These are phyloP conservation scores for Meteorus colon DNA, from an alignment of 2,888 invertebrate genomes.

Conservation along the genomic window DNA sequence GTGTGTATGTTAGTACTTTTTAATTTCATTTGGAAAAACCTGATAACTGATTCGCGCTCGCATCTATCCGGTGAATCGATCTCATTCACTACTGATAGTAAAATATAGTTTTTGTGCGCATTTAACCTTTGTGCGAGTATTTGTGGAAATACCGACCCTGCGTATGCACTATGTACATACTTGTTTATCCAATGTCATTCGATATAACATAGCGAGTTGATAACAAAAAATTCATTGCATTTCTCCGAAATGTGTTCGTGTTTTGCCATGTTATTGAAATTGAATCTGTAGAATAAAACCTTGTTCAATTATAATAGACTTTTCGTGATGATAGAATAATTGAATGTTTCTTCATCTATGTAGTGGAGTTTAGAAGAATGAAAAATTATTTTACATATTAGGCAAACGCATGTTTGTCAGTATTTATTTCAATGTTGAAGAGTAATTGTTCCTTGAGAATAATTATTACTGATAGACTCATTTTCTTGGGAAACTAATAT, in stretches of 20 bases:
- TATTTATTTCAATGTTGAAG: neutral
- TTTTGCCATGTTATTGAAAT: neutral
- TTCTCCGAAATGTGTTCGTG: neutral
- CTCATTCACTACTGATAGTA: neutral
- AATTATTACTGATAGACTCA: conserved; percentile 34
- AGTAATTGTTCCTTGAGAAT: conserved; percentile 32
- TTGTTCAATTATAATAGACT: conserved; percentile 4
- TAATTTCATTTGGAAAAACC: conserved; percentile 44
- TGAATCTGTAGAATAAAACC: neutral
- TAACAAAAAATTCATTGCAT: conserved; percentile 4
- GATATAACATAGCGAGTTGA: conserved; percentile 5
- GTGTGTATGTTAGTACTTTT: conserved; percentile 38
- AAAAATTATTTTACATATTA: neutral
- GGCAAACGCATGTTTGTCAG: neutral
- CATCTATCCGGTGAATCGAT: conserved; percentile 10
- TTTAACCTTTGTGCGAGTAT: neutral
- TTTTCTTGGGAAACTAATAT: conserved; percentile 23
- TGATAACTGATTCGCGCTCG: neutral
- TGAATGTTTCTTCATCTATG: neutral
- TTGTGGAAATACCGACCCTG: conserved; percentile 12
- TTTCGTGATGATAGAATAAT: neutral
- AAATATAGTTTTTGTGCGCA: neutral
- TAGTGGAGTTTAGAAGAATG: neutral
- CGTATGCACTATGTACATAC: neutral
- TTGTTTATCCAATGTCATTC: neutral